phyloP scores from a whole-genome alignment of 2,113 vertebrate species.

The Colius striatus region DNA sequence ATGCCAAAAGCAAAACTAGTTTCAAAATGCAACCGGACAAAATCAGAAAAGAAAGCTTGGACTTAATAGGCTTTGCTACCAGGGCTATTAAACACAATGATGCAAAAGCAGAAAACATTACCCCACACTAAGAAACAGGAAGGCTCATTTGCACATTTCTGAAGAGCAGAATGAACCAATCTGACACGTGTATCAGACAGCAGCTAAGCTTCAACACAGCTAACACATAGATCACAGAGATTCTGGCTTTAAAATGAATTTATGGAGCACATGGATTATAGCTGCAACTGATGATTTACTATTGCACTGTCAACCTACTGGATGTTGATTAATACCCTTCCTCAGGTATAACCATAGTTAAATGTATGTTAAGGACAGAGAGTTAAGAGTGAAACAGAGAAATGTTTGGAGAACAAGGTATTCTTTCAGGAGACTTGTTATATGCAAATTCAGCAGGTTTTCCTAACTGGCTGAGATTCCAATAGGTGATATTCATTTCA shows the following conservation, averaged over 20 bases:
- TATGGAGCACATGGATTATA: constrained; percentile 43
- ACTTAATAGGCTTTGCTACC: background rate
- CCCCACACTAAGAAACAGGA: background rate
- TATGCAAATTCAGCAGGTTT: background rate
- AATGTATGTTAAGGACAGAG: background rate
- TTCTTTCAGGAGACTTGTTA: background rate
- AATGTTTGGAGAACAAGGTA: background rate
- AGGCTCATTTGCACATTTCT: constrained; percentile 11
- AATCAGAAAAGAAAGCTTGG: background rate
- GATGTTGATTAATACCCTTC: constrained; percentile 41
- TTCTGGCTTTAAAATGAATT: constrained; percentile 54
- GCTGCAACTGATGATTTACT: constrained; percentile 54
- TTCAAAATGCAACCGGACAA: background rate
- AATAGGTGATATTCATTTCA: background rate
- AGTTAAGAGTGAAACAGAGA: constrained; percentile 3
- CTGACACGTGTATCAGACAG: constrained; percentile 24
- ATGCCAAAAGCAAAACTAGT: constrained; percentile 6
- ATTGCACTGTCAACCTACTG: background rate
- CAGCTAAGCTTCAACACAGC: constrained; percentile 35
- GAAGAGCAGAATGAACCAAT: constrained; percentile 30
- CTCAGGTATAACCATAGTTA: background rate
- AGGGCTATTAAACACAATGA: background rate
- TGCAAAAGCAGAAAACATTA: background rate
- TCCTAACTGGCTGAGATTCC: background rate
- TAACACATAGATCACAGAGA: constrained; percentile 60